Conservation (phyloP, 1,140 invertebrate species). For the Hycleus cichorii region DNA sequence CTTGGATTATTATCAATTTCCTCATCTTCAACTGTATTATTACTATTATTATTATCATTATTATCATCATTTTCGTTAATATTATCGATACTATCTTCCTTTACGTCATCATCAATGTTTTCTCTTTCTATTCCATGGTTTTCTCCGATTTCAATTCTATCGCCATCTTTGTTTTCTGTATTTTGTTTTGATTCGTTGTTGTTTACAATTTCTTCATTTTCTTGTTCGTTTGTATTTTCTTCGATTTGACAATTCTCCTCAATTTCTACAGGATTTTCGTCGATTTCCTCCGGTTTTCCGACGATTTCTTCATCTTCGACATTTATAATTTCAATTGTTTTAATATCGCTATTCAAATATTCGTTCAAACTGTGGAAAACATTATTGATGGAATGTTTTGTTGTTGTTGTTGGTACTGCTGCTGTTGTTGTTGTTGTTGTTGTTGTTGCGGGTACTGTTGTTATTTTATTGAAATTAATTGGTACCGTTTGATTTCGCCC, state of each 20-base stretch:
- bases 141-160: neutral
- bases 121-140: neutral
- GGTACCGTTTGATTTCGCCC: slow-evolving; percentile 1
- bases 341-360: slow-evolving; percentile 48
- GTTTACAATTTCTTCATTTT: neutral
- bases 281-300: neutral
- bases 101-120: neutral
- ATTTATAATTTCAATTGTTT: neutral
- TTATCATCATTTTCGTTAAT: too few relatives aligned
- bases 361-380: slow-evolving; percentile 59
- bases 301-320: neutral
- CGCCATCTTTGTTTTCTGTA: neutral
- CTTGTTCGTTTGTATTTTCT: neutral
- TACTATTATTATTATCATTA: too few relatives aligned
- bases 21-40: slow-evolving; percentile 3
- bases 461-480: neutral
- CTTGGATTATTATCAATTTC: slow-evolving; percentile 6
- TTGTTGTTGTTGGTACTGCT: slow-evolving; percentile 5
- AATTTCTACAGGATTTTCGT: neutral
- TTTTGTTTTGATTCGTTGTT: neutral
- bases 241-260: neutral
- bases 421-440: slow-evolving; percentile 4
- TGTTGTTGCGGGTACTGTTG: slow-evolving; percentile 11
- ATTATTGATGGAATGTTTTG: slow-evolving; percentile 49
- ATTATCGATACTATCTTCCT: too few relatives aligned